Conservation (phyloP, 2,888 invertebrate species). For the Limnephilus auricula region DNA sequence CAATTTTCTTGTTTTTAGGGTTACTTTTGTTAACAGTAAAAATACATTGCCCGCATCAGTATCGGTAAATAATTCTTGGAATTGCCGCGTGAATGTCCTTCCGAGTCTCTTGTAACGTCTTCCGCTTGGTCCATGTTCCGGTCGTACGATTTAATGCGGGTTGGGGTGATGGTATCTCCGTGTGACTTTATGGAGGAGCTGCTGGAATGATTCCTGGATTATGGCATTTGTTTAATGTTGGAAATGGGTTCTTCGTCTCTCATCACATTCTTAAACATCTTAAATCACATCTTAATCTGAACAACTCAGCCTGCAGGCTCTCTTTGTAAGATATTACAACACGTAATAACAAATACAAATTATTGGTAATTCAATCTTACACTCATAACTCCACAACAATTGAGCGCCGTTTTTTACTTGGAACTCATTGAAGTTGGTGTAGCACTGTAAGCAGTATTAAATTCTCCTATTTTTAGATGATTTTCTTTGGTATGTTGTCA, state of each 20-base stretch:
- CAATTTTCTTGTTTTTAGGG: background rate
- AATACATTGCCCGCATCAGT: background rate
- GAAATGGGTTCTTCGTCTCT: background rate
- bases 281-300: background rate
- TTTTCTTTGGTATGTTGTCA: background rate
- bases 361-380: background rate
- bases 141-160: slow-evolving; percentile 31
- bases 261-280: too few relatives aligned
- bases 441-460: background rate
- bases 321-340: background rate
- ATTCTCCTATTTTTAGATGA: background rate
- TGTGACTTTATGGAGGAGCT: background rate
- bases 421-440: too few relatives aligned
- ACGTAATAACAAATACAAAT: background rate
- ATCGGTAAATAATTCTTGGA: slow-evolving; percentile 9
- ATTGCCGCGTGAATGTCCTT: background rate
- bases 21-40: background rate
- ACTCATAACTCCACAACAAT: background rate
- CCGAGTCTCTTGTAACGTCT: background rate
- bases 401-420: background rate
- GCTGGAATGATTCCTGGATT: background rate
- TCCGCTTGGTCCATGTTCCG: background rate
- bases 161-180: slow-evolving; percentile 7
- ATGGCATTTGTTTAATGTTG: slow-evolving; percentile 16
- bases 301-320: background rate